phyloP scores from a whole-genome alignment of 2,113 vertebrate genomes.

The Bos javanicus region DNA sequence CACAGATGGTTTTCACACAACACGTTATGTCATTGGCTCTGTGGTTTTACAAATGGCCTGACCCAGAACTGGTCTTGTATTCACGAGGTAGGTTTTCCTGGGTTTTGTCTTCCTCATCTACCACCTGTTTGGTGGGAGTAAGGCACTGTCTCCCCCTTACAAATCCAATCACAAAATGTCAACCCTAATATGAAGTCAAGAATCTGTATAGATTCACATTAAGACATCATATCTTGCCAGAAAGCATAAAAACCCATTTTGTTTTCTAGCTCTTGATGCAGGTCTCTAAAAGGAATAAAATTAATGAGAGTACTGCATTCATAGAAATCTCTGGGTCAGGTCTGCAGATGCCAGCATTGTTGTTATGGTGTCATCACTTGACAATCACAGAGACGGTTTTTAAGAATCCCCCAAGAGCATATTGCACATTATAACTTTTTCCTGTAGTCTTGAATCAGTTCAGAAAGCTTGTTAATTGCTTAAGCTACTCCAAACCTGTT shows the following conservation, averaged over 20 bases:
- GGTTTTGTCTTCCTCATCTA: not conserved
- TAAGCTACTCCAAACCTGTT: slow-evolving; percentile 67
- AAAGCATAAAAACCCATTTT: not conserved
- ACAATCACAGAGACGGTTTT: slow-evolving; percentile 64
- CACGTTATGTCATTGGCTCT: not conserved
- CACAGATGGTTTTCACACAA: not conserved
- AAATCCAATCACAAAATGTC: not conserved
- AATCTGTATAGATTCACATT: not conserved
- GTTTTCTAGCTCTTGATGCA: not conserved
- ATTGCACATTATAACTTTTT: slow-evolving; percentile 63
- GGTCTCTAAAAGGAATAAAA: slow-evolving; percentile 55
- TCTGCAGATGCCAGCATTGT: slow-evolving; percentile 38
- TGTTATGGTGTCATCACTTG: slow-evolving; percentile 69
- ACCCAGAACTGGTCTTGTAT: not conserved
- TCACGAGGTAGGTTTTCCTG: not conserved
- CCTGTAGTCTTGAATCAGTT: slow-evolving; percentile 67
- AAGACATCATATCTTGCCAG: not conserved
- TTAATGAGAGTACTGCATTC: slow-evolving; percentile 54
- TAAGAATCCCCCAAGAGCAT: slow-evolving; percentile 51
- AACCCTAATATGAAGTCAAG: not conserved
- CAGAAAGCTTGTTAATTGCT: slow-evolving; percentile 74
- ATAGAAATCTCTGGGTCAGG: slow-evolving; percentile 48
- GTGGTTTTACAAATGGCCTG: not conserved
- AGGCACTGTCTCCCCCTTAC: not conserved
- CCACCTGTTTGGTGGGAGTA: not conserved